A percentile compares a stretch with the other conserved stretches of the same genome.
Conservation (phyloP, 2,113 vertebrate genomes). For the Lycaon pictus region DNA sequence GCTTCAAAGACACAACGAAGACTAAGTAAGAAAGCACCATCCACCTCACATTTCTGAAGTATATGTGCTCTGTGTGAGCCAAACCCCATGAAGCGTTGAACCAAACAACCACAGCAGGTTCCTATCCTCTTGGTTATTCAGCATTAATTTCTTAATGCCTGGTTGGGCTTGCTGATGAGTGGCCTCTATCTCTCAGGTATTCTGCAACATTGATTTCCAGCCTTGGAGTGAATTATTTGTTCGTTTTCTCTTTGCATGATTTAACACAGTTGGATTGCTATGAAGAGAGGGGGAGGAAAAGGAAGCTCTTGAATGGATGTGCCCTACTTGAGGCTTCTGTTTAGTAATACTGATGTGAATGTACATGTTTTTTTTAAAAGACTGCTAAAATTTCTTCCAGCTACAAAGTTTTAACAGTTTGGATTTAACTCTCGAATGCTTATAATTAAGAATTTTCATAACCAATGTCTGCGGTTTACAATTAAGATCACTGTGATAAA, state of each 20-base stretch:
- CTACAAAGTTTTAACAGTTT: neutral
- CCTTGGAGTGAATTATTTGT: slow-evolving; percentile 77
- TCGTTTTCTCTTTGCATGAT: slow-evolving; percentile 68
- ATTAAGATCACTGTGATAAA: neutral
- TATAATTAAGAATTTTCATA: neutral
- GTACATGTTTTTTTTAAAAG: neutral
- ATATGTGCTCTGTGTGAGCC: slow-evolving; percentile 62
- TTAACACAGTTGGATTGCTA: slow-evolving; percentile 8
- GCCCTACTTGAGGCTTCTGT: slow-evolving; percentile 49
- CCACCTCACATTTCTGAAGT: slow-evolving; percentile 58
- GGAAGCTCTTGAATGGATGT: slow-evolving; percentile 58
- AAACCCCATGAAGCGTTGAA: slow-evolving; percentile 70
- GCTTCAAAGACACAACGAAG: slow-evolving; percentile 55
- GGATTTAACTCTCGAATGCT: neutral
- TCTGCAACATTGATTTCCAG: slow-evolving; percentile 75
- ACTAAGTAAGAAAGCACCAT: slow-evolving; percentile 67
- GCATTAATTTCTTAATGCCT: slow-evolving; percentile 84
- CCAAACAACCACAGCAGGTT: slow-evolving; percentile 72
- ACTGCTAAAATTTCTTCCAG: neutral
- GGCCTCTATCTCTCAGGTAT: slow-evolving; percentile 79
- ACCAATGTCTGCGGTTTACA: neutral
- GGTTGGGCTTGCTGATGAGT: slow-evolving; percentile 80
- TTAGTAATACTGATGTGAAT: slow-evolving; percentile 43
- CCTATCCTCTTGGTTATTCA: slow-evolving; percentile 76
- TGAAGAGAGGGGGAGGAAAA: neutral